Percentiles rank a stretch among this genome's conserved stretches.
phyloP scores from a whole-genome alignment of 2,797 vertebrate genomes.

The Neosilurus mollespiculum region DNA sequence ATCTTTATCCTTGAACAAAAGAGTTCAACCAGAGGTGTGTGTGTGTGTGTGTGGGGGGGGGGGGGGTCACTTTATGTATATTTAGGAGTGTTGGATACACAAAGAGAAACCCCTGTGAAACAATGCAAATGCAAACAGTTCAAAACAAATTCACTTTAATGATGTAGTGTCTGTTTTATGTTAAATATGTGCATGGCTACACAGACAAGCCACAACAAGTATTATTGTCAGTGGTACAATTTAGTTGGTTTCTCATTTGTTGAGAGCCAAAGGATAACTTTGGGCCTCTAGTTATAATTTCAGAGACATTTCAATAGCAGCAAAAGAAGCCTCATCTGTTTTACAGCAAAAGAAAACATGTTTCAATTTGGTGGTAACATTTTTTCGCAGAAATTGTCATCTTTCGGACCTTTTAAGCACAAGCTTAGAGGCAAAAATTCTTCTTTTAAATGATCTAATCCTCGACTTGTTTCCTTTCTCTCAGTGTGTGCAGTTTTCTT shows the following conservation, averaged over 20 bases:
- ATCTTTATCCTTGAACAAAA: not conserved
- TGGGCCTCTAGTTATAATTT: constrained; percentile 11
- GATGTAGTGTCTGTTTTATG: constrained; percentile 13
- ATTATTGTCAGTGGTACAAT: constrained; percentile 7
- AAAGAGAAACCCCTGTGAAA: not conserved
- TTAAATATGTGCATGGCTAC: constrained; percentile 27
- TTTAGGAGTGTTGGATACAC: not conserved
- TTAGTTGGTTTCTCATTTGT: constrained; percentile 7
- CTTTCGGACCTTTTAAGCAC: not conserved
- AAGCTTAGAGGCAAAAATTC: constrained; percentile 4
- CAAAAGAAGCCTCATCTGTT: constrained; percentile 6
- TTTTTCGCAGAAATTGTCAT: constrained; percentile 10
- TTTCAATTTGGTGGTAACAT: constrained; percentile 17
- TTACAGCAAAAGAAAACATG: constrained; percentile 10
- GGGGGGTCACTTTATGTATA: constrained; percentile 2
- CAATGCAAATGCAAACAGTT: constrained; percentile 19
- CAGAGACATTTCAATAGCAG: not conserved
- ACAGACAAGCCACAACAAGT: constrained; percentile 21
- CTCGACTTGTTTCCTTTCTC: not conserved
- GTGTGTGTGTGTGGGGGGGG: not conserved
- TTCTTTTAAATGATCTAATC: constrained; percentile 2
- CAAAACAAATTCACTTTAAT: constrained; percentile 5
- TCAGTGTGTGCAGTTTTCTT: not conserved
- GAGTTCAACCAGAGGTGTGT: not conserved
- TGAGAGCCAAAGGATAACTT: not conserved